phyloP scores from a whole-genome alignment of 2,888 invertebrate species.

The Tiphia femorata region DNA sequence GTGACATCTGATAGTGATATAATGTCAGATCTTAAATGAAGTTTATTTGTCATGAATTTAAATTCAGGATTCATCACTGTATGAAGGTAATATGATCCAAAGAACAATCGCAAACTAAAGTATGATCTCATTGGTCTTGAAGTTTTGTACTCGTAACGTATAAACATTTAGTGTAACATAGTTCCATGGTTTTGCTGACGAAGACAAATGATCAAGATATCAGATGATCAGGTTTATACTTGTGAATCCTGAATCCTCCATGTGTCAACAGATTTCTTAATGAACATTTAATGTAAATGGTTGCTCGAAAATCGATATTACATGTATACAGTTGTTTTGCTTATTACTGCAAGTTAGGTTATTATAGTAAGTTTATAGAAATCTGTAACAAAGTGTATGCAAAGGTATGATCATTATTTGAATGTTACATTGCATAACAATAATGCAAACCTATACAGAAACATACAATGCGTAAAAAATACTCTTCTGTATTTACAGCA shows the following conservation, averaged over 20 bases:
- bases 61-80: background rate
- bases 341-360: background rate
- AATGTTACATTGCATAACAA: background rate
- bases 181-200: background rate
- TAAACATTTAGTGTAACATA: slow-evolving; percentile 10
- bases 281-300: slow-evolving; percentile 3
- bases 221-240: background rate
- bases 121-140: slow-evolving; percentile 2
- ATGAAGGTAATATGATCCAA: background rate
- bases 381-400: background rate
- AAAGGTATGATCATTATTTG: background rate
- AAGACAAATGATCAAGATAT: background rate
- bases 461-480: slow-evolving; percentile 1
- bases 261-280: background rate
- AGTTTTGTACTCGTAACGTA: background rate
- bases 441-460: background rate
- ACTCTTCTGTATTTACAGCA: background rate
- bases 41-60: slow-evolving; percentile 5
- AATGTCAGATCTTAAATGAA: background rate
- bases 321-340: background rate
- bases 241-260: slow-evolving; percentile 3
- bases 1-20: slow-evolving; percentile 4
- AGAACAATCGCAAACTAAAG: background rate
- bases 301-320: background rate
- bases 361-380: background rate